Conservation (phyloP, 2,113 vertebrate species). For the Psilopogon haemacephalus region DNA sequence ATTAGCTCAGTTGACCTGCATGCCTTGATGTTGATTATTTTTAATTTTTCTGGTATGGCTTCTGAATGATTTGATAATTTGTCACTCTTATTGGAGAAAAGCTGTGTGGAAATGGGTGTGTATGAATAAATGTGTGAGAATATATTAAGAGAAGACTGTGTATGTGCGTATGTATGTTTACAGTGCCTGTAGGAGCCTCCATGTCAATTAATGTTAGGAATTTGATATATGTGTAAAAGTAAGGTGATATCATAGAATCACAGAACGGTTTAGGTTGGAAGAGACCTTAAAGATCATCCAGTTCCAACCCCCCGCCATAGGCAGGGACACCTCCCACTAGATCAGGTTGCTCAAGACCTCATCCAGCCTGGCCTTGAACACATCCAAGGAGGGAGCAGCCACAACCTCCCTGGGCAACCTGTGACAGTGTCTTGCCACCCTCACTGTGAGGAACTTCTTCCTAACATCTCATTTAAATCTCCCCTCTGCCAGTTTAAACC, state of each 20-base stretch:
- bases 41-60: not conserved
- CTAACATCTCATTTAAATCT: too few relatives aligned
- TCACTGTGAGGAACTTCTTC: too few relatives aligned
- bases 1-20: not conserved
- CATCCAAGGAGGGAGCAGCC: too few relatives aligned
- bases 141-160: not conserved
- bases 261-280: too few relatives aligned
- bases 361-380: too few relatives aligned
- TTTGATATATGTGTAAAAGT: not conserved
- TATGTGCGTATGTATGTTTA: not conserved
- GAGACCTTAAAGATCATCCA: too few relatives aligned
- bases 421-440: too few relatives aligned
- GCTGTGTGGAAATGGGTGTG: not conserved
- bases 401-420: too few relatives aligned
- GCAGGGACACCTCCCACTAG: too few relatives aligned
- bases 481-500: too few relatives aligned
- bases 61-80: not conserved
- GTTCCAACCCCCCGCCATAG: too few relatives aligned
- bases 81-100: not conserved
- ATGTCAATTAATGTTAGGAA: not conserved
- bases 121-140: not conserved
- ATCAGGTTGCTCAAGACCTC: too few relatives aligned
- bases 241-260: fast-evolving
- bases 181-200: not conserved
- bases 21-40: not conserved